These are phyloP conservation scores for Silurus aristotelis DNA, from an alignment of 2,797 vertebrate genomes.

Conservation along the genomic window DNA sequence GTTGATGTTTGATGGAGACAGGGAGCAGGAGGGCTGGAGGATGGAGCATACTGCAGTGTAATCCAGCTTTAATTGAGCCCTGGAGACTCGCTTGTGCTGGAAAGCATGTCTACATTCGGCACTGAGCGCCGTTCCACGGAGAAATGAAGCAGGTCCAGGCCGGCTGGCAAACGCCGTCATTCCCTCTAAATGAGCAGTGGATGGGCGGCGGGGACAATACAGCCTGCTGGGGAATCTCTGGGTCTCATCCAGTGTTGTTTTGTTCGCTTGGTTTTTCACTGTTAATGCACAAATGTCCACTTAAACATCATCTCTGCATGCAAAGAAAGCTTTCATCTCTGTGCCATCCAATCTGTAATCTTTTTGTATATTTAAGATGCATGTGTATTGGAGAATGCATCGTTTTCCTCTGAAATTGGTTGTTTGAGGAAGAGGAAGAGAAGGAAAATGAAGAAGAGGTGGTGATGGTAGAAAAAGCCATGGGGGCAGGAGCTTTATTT, in stretches of 20 bases:
- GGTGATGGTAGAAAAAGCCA: background rate
- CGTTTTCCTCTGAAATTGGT: conserved; percentile 40
- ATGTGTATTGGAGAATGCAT: conserved; percentile 58
- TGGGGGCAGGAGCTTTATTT: conserved; percentile 71
- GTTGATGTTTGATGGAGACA: conserved; percentile 57
- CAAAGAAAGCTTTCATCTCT: conserved; percentile 52
- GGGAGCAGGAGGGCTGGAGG: conserved; percentile 71
- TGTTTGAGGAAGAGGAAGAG: background rate
- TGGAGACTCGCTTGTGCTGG: conserved; percentile 94
- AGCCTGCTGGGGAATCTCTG: conserved; percentile 77
- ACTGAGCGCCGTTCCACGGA: conserved; percentile 89
- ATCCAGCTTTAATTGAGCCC: conserved; percentile 99
- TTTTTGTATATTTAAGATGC: conserved; percentile 55
- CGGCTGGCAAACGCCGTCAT: conserved; percentile 85
- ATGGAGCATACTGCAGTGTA: conserved; percentile 93
- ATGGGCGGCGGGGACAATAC: conserved; percentile 78
- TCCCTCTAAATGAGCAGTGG: conserved; percentile 77
- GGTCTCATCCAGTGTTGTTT: conserved; percentile 62
- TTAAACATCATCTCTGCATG: conserved; percentile 69
- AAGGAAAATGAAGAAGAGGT: background rate
- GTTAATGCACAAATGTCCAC: conserved; percentile 61
- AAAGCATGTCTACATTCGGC: conserved; percentile 79
- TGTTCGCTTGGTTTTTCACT: conserved; percentile 45
- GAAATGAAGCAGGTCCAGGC: conserved; percentile 90
- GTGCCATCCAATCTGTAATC: conserved; percentile 43